These are phyloP conservation scores for Deroplatys truncata DNA, from an alignment of 2,888 invertebrate genomes.

Conservation along the genomic window DNA sequence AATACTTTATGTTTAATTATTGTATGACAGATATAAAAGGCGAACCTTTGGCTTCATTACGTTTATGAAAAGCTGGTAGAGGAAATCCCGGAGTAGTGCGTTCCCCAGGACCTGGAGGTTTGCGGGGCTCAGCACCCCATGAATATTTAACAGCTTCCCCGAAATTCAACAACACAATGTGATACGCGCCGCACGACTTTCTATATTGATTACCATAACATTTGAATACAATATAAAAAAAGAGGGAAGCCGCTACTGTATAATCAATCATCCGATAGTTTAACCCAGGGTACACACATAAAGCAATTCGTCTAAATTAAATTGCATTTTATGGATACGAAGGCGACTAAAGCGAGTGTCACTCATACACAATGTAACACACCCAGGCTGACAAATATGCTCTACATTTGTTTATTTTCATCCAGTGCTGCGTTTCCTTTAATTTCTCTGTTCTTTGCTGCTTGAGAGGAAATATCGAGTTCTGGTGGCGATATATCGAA, in stretches of 20 bases:
- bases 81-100: background rate
- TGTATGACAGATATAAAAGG: background rate
- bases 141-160: background rate
- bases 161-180: background rate
- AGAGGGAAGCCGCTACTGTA: background rate
- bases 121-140: background rate
- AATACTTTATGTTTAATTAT: too few species aligned
- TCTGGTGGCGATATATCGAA: too few species aligned
- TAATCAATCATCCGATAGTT: background rate
- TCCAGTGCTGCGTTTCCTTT: too few species aligned
- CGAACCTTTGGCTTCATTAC: background rate
- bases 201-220: background rate
- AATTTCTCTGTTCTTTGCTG: too few species aligned
- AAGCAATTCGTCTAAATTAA: background rate
- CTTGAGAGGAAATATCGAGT: too few species aligned
- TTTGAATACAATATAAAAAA: background rate
- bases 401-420: too few species aligned
- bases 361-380: background rate
- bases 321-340: background rate
- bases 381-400: background rate
- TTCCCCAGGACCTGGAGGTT: background rate
- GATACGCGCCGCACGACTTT: background rate
- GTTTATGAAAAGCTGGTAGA: background rate
- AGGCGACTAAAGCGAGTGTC: background rate
- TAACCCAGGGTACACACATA: background rate